These are phyloP conservation scores for Cerastis rubricosa DNA, from an alignment of 2,888 invertebrate genomes.

Conservation along the genomic window DNA sequence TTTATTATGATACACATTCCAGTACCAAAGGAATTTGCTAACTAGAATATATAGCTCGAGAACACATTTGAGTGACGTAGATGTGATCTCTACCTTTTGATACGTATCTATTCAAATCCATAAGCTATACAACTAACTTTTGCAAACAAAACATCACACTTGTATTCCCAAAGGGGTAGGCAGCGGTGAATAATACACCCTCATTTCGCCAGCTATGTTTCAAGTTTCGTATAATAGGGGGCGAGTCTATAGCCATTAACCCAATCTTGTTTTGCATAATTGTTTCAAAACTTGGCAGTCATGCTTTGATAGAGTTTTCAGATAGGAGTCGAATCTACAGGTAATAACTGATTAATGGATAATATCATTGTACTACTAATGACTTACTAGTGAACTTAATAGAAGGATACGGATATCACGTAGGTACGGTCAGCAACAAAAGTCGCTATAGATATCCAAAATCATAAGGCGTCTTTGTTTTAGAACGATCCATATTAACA, in stretches of 20 bases:
- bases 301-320: slow-evolving; percentile 39
- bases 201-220: slow-evolving; percentile 9
- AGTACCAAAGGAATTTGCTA: background rate
- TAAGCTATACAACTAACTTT: background rate
- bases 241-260: slow-evolving; percentile 33
- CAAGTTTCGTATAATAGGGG: slow-evolving; percentile 31
- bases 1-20: background rate
- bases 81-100: background rate
- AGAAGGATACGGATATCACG: background rate
- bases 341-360: slow-evolving; percentile 23
- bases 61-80: background rate
- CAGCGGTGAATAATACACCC: slow-evolving; percentile 28
- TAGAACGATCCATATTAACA: no score
- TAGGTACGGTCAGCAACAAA: no score
- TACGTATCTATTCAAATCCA: background rate
- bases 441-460: no score
- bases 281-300: slow-evolving; percentile 50
- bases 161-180: background rate
- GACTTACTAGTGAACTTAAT: background rate
- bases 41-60: background rate
- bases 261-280: slow-evolving; percentile 52
- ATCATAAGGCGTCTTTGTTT: no score
- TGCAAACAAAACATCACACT: background rate
- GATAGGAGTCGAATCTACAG: slow-evolving; percentile 43
- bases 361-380: background rate